A percentile compares a stretch with the other conserved stretches of the same genome.
phyloP scores from a whole-genome alignment of 2,797 vertebrate species.

The Gadopsis bispinosus region DNA sequence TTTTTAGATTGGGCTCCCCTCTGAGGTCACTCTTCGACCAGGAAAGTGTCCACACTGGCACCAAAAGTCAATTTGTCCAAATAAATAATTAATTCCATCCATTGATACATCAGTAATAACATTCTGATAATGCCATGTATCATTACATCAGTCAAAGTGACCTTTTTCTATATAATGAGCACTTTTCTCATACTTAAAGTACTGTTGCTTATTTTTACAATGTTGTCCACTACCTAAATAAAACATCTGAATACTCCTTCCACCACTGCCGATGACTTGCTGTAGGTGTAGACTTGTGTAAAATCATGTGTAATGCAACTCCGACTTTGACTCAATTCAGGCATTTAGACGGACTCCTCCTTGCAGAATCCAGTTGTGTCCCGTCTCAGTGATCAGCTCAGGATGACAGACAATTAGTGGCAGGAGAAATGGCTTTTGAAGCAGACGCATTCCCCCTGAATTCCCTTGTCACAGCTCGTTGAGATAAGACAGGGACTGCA shows the following conservation, averaged over 20 bases:
- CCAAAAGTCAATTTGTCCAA: conserved; percentile 3
- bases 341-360: conserved; percentile 11
- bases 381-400: conserved; percentile 35
- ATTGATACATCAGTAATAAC: background rate
- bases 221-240: background rate
- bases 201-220: background rate
- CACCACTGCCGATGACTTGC: background rate
- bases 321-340: conserved; percentile 12
- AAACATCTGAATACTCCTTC: background rate
- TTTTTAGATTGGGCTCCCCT: conserved; percentile 6
- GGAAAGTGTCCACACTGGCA: background rate
- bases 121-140: background rate
- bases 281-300: background rate
- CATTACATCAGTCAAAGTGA: too few species aligned
- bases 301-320: conserved; percentile 5
- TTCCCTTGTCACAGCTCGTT: conserved; percentile 70
- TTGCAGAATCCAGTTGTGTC: conserved; percentile 35
- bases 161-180: background rate
- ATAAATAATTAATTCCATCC: background rate
- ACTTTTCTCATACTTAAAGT: background rate
- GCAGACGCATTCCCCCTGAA: conserved; percentile 62
- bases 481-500: conserved; percentile 50
- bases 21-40: conserved; percentile 2
- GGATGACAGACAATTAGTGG: conserved; percentile 68
- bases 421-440: conserved; percentile 63